Evolutionary conservation across 2,113 vertebrate species (phyloP), one percentile per base, ranked within the genome.

Genomic region (Alouatta palliata): DNA sequence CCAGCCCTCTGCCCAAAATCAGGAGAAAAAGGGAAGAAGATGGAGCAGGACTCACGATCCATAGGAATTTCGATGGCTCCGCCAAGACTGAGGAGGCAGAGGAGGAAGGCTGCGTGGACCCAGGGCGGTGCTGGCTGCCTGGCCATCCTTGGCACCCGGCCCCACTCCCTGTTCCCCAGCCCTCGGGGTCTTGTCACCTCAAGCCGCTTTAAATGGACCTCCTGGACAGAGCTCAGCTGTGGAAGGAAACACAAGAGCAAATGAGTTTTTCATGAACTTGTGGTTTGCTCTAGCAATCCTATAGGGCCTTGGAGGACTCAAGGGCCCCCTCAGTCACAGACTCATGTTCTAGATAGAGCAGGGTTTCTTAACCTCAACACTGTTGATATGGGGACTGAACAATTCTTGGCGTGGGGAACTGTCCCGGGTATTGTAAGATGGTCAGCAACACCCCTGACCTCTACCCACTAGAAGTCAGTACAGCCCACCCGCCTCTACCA

Each of bases 31-130:
- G 32, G 93, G 80, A 56, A 85, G 58, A 91, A 1, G 45, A 84
- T 11, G 21, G 88, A 64, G 76, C 45, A 19, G 45, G 54, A 99
- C 99, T 99, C 98, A 99, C 99, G 98, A 58, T 99, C 99, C 98
- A 98, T 98, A 52, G 99, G 99, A 77, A 99, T 99, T 94, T 99
- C 99, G 0, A 99, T 99, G 97, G 99, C 40, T 43, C 97, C 96
- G n/a, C 95, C 94, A 16, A 99, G 96, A 88, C 96, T 98, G 95
- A 98, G 99, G 79, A 99, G 97, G 94, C 98, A 98, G 97, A 99
- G 98, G 68, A 98, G 95, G 4, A 99, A 84, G 20, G 98, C 99
- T 58, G 98, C 43, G 91, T 90, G 10, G 98, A 90, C 97, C 97
- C 92, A 95, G 94, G 97, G 96, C 5, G 97, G 76, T 64, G 76